Conservation (phyloP, 2,888 invertebrate genomes). For the Cephus nigrinus region DNA sequence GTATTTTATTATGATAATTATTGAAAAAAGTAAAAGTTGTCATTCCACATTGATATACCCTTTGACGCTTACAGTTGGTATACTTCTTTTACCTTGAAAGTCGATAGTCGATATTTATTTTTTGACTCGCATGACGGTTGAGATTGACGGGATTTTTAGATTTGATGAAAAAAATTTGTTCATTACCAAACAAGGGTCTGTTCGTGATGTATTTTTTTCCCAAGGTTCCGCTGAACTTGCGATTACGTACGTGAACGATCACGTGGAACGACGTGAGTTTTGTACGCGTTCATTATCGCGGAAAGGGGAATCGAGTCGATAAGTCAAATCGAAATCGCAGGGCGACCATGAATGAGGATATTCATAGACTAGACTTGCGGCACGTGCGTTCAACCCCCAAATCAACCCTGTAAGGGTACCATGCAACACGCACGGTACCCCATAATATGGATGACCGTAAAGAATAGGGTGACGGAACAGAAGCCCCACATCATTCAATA, state of each 20-base stretch:
- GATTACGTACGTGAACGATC: background rate
- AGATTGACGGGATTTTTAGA: background rate
- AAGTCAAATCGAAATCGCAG: slow-evolving; percentile 17
- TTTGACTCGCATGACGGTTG: background rate
- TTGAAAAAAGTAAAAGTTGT: background rate
- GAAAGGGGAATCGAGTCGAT: slow-evolving; percentile 23
- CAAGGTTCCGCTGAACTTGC: background rate
- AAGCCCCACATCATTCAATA: background rate
- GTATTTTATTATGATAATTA: background rate
- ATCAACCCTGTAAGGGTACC: background rate
- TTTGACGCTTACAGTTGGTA: background rate
- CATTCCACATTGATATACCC: background rate
- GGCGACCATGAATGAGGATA: slow-evolving; percentile 23
- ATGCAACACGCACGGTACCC: slow-evolving; percentile 1
- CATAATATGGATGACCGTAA: background rate
- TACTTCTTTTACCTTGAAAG: background rate
- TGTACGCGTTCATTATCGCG: slow-evolving; percentile 3
- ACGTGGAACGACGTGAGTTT: background rate
- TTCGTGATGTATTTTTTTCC: background rate
- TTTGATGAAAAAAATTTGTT: background rate
- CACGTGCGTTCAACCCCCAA: slow-evolving; percentile 24
- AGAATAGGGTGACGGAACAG: slow-evolving; percentile 1
- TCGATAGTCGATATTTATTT: background rate
- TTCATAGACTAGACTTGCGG: slow-evolving; percentile 20
- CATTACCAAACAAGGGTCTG: background rate